Base-by-base conservation (phyloP, 2,888 invertebrate genomes). In the Danaus chrysippus region DNA sequence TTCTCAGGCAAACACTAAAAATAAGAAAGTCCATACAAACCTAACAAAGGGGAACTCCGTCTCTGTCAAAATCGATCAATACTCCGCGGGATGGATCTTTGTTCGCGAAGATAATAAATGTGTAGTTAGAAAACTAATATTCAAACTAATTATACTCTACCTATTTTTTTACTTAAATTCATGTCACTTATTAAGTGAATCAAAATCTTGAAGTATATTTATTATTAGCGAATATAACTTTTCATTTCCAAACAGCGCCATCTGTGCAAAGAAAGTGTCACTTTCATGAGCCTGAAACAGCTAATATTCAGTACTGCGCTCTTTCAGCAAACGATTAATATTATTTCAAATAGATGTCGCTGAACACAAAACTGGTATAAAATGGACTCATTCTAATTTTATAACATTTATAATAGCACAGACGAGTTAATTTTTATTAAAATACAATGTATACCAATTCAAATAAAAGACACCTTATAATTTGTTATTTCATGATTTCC, bases 191-290 rank as follows among this genome's bases (percentile, higher is more conserved):
- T 15, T 17, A 49, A 49, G 17, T 49, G 17, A 3, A 17, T 12
- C 11, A 17, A 17, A 49, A 15, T 10, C 10, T 49, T 17, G 10
- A 17, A 15, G 10, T 9, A 10, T 49, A 49, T 17, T 8, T 10
- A 10, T 43, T 44, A 42, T 10, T 19, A 52, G 12, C 10, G 34
- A 19, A 13, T 19, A 42, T n/a, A 13, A 44, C 62, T 62, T 56
- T 64, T 5, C 1, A 23, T 15, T 56, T 42, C 8, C 34, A 44
- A 57, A 56, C 60, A 74, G 69, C 73, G 75, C 74, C 74, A 74
- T 75, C 75, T 75, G 57, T 71, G 62, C 52, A 59, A 68, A 63
- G 41, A 8, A 5, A 15, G 11, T 1, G 10, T 56, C 34, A 69
- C 63, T 64, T 54, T n/a, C 17, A 49, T 56, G 58, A 15, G 43